Percentiles rank a stretch among this genome's conserved stretches.
Evolutionary conservation across 2,113 vertebrate genomes (phyloP).

Genomic region (Rallus limicola): DNA sequence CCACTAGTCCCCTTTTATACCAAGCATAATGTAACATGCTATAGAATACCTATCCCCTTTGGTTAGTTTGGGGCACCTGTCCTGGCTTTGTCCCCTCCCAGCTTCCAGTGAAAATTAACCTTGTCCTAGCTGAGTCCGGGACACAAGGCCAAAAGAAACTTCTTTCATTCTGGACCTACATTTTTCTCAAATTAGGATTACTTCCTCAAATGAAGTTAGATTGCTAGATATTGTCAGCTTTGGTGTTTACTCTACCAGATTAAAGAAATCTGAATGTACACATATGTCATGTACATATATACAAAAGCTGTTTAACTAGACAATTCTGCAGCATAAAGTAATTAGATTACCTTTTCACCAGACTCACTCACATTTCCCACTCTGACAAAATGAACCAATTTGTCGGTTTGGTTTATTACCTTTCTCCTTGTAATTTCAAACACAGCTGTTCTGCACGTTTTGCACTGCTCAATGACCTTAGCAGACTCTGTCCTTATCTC

Average conservation of each 20-base stretch:
- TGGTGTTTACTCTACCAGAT: not conserved
- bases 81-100: too few relatives aligned
- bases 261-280: not conserved
- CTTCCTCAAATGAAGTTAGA: not conserved
- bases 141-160: not conserved
- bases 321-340: not conserved
- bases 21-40: too few relatives aligned
- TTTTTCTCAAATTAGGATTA: not conserved
- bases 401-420: conserved; percentile 32
- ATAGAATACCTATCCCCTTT: too few relatives aligned
- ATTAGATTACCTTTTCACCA: conserved; percentile 20
- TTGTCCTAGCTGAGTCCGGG: too few relatives aligned
- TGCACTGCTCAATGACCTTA: conserved; percentile 25
- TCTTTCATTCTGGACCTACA: not conserved
- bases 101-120: too few relatives aligned
- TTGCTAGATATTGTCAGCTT: not conserved
- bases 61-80: too few relatives aligned
- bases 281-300: too few relatives aligned
- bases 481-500: not conserved
- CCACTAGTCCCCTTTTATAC: too few relatives aligned
- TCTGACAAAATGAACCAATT: not conserved
- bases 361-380: not conserved
- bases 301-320: not conserved
- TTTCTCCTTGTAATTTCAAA: conserved; percentile 28
- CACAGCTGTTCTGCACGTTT: not conserved